phyloP scores from a whole-genome alignment of 2,888 invertebrate genomes.

The Minunthozetes semirufus region DNA sequence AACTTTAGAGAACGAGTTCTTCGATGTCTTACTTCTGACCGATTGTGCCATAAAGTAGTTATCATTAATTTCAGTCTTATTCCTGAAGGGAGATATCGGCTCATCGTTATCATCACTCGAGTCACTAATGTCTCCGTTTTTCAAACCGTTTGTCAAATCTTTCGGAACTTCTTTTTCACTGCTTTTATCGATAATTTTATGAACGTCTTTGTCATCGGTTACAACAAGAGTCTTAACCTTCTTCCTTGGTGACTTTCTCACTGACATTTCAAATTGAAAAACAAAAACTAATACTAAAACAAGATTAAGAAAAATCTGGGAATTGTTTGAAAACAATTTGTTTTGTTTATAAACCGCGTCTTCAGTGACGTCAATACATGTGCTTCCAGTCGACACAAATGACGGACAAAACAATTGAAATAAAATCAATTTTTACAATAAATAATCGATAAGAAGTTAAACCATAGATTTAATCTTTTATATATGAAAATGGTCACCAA shows the following conservation, averaged over 20 bases:
- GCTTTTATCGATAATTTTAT: not conserved
- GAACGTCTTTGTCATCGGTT: not conserved
- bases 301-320: not conserved
- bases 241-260: not conserved
- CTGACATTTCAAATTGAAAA: not conserved
- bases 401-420: no score
- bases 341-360: not conserved
- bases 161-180: not conserved
- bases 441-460: no score
- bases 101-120: slow-evolving; percentile 9
- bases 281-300: not conserved
- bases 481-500: no score
- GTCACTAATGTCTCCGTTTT: not conserved
- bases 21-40: slow-evolving; percentile 26
- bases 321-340: not conserved
- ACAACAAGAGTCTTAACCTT: not conserved
- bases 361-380: not conserved
- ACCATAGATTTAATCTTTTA: no score
- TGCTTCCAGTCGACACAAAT: not conserved
- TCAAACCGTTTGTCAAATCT: not conserved
- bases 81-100: not conserved
- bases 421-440: no score
- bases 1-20: slow-evolving; percentile 20
- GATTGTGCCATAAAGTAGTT: slow-evolving; percentile 34
- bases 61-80: not conserved